phyloP scores from a whole-genome alignment of 2,888 invertebrate genomes.

The Parthenolecanium corni region DNA sequence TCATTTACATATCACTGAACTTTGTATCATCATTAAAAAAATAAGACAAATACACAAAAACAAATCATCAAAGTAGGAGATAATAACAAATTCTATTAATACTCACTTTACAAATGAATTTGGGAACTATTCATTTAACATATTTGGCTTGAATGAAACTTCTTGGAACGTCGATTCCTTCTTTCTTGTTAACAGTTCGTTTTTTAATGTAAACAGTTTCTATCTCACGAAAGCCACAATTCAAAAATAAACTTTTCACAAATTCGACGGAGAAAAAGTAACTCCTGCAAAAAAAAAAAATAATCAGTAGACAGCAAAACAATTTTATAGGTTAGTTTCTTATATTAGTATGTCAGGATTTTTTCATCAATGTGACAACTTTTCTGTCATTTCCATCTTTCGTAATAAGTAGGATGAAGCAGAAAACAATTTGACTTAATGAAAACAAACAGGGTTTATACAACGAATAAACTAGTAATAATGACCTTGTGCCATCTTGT shows the following conservation, averaged over 20 bases:
- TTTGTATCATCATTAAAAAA: neutral
- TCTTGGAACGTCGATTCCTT: slow-evolving; percentile 78
- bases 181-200: slow-evolving; percentile 83
- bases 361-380: too few species aligned
- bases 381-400: too few species aligned
- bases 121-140: slow-evolving; percentile 40
- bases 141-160: slow-evolving; percentile 90
- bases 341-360: too few species aligned
- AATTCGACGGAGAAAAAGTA: slow-evolving; percentile 71
- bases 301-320: neutral
- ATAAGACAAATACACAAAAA: neutral
- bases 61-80: neutral
- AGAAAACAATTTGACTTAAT: neutral
- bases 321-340: neutral
- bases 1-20: neutral
- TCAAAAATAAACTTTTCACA: slow-evolving; percentile 50
- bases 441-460: neutral
- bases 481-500: slow-evolving; percentile 85
- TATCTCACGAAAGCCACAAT: slow-evolving; percentile 57
- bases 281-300: slow-evolving; percentile 45
- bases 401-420: too few species aligned
- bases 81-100: too few species aligned
- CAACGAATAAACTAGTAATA: slow-evolving; percentile 16
- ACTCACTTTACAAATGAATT: too few species aligned
- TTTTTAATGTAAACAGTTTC: slow-evolving; percentile 69